Base-by-base conservation (phyloP, 2,113 vertebrate genomes). In the Anarhynchus alexandrinus region DNA sequence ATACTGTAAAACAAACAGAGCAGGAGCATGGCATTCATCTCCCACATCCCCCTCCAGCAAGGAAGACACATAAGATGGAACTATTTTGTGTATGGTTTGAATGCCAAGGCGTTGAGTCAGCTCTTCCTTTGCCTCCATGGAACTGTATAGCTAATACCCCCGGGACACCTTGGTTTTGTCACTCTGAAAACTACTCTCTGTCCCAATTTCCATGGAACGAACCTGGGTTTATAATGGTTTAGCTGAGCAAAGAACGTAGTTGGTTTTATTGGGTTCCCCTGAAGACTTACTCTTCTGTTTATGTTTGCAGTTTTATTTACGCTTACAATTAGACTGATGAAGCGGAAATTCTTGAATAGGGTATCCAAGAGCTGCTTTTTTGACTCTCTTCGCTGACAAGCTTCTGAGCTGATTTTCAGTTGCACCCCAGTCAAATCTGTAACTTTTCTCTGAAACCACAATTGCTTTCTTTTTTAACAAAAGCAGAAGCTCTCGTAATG, bases 21-120 rank as follows among this genome's bases (percentile, higher is more conserved):
- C 58, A 84, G 84, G 78, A 87, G 45, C 77, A 40, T 42, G 66
- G 84, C 49, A 73, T 90, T 82, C 73, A 61, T 65, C 81, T 87
- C 69, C 81, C 40, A 36, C 52, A 61, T 95, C 15, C 23, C 74
- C 89, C 70, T 82, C 49, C 61, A 89, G 89, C 94, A 76, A 93
- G 70, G 77, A 93, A 82, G 89, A 82, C 66, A 42, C 62, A 25
- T 12, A 59, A 77, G 54, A 93, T 72, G 78, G 54, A 92, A 55
- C 78, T 90, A 38, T 81, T 93, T 62, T 93, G 91, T 85, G 55
- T 91, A 85, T 21, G 36, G 89, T 80, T 93, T 77, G 77, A 94
- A 82, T 0, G 12, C 91, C 89, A 92, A 94, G 61, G 54, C 12
- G 5, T 20, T 95, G 95, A 95, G 86, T 95, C 94, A 96, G 92